Percentiles rank a stretch among this genome's conserved stretches.
phyloP scores from a whole-genome alignment of 2,113 vertebrate genomes.

The cat (Felis catus) region F.catus_Fca126_mat1.0 CM031423.1:86506501-86507000 shows the following conservation, averaged over 20 bases:
- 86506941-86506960: neutral
- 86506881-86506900: neutral
- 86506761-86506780: neutral
- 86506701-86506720: neutral
- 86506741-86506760: neutral
- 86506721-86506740: conserved; percentile 17
- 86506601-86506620: neutral
- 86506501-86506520: neutral
- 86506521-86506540: neutral
- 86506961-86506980: neutral
- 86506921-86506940: neutral
- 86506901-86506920: neutral
- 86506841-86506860: neutral
- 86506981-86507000: neutral
- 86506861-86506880: conserved; percentile 2
- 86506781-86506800: neutral
- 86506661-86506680: neutral
- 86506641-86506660: neutral
- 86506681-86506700: neutral
- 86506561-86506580: neutral
- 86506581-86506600: neutral
- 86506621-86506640: neutral
- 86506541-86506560: neutral
- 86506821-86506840: conserved; percentile 12
- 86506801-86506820: neutral